These are phyloP conservation scores for Oenanthe melanoleuca DNA, from an alignment of 2,113 vertebrate genomes.

Conservation along the genomic window DNA sequence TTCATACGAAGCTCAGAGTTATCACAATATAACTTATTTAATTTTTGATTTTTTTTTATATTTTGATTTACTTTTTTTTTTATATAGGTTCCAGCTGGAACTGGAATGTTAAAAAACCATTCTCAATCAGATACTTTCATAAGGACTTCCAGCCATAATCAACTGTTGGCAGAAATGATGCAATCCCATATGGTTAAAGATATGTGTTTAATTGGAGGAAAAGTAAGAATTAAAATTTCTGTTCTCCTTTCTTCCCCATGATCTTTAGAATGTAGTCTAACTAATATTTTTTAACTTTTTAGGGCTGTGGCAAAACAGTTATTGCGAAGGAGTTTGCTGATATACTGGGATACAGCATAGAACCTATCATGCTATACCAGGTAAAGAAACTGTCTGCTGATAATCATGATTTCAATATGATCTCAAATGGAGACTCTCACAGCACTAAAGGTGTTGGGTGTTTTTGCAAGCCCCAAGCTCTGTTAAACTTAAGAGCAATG, in stretches of 20 bases:
- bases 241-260: not conserved
- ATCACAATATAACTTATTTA: not conserved
- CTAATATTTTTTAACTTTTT: not conserved
- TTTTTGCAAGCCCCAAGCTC: not conserved
- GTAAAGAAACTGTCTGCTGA: conserved; percentile 65
- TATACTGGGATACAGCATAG: conserved; percentile 87
- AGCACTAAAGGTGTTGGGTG: not conserved
- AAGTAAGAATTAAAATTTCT: conserved; percentile 78
- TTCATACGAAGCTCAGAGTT: not conserved
- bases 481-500: not conserved
- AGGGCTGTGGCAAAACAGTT: conserved; percentile 97
- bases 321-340: conserved; percentile 90
- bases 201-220: conserved; percentile 93
- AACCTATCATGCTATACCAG: conserved; percentile 97
- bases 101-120: conserved; percentile 63
- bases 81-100: conserved; percentile 86
- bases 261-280: not conserved
- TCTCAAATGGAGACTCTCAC: not conserved
- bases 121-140: conserved; percentile 78
- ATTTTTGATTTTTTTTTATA: too few relatives aligned
- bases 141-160: conserved; percentile 86
- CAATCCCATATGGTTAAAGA: conserved; percentile 96
- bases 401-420: not conserved
- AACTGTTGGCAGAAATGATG: conserved; percentile 91
- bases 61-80: not conserved